These are phyloP conservation scores for Argyresthia albistria DNA, from an alignment of 2,888 invertebrate species.

Conservation along the genomic window DNA sequence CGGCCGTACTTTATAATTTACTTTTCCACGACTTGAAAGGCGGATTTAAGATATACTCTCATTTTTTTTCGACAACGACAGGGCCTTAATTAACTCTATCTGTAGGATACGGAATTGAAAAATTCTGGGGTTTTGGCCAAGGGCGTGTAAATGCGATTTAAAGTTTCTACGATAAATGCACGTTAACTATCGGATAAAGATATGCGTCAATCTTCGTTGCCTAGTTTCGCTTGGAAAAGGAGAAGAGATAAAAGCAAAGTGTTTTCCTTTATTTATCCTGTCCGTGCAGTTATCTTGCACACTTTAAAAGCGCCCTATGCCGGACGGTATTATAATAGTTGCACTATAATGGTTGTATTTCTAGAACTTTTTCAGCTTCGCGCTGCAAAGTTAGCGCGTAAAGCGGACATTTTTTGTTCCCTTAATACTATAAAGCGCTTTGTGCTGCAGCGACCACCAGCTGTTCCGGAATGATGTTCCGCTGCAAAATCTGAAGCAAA, in stretches of 20 bases:
- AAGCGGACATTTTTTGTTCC: slow-evolving; percentile 22
- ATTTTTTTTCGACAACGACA: neutral
- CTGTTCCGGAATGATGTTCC: slow-evolving; percentile 14
- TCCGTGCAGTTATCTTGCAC: too few relatives aligned
- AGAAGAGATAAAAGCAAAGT: too few relatives aligned
- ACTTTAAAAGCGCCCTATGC: too few relatives aligned
- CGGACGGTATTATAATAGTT: neutral
- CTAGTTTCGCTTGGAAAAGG: too few relatives aligned
- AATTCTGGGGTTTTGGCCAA: neutral
- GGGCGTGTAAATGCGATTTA: too few relatives aligned
- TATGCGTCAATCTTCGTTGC: too few relatives aligned
- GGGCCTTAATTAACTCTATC: neutral
- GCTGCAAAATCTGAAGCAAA: neutral
- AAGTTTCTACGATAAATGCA: too few relatives aligned
- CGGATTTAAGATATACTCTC: neutral
- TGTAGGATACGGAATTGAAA: neutral
- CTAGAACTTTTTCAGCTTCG: slow-evolving; percentile 29
- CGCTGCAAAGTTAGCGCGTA: slow-evolving; percentile 4
- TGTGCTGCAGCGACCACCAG: slow-evolving; percentile 9
- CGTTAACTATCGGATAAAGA: too few relatives aligned
- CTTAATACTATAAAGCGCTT: slow-evolving; percentile 24
- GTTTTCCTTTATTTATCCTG: too few relatives aligned
- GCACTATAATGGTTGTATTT: slow-evolving; percentile 6
- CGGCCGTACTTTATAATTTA: neutral
- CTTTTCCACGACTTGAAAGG: neutral